Evolutionary conservation across 2,113 vertebrate species (phyloP), one percentile per base, ranked within the genome.

Genomic region (Chlorodrepanis virens): DNA sequence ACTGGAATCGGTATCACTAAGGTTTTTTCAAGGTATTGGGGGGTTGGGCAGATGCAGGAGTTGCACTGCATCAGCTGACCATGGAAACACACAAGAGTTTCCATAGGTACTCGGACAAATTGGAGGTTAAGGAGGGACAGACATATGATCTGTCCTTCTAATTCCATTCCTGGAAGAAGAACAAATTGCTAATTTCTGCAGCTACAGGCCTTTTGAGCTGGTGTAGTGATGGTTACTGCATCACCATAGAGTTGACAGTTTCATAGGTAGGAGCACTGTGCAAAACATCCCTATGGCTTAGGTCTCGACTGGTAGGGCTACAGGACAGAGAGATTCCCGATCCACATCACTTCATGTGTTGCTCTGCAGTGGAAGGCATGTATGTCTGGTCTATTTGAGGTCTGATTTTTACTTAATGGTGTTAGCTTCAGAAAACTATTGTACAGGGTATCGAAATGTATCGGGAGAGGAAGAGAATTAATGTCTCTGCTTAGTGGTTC

Each of bases 291-390:
- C 5, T 35, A 1, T 59, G 61, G 49, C 35, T 87, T 52, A 28
- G 40, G 28, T 88, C 39, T 85, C 1, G 0, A 18, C 33, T 59
- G 56, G 6, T 56, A 25, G 35, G 52, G 9, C 11, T 75, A 3
- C 33, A 64, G 29, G 40, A 13, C 0, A 0, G 29, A 50, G 50
- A 59, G 33, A 47, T 83, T 64, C 19, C 2, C 19, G 15, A 52
- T 69, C 70, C 44, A 20, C 40, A 52, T 33, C 35, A 8, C 33
- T 56, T 68, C 12, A 28, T 70, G 42, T 50, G 28, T 44, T 59
- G 45, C 69, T 52, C 47, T 89, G 74, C 56, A 71, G 19, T 44
- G 35, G 60, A 63, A 75, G 33, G 8, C 42, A 13, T 37, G 2
- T 5, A n/a, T 54, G 19, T 39, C 61, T 82, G 39, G 21, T 70